These are phyloP conservation scores for Bombus impatiens DNA, from an alignment of 1,140 invertebrate genomes.

Conservation along the genomic window DNA sequence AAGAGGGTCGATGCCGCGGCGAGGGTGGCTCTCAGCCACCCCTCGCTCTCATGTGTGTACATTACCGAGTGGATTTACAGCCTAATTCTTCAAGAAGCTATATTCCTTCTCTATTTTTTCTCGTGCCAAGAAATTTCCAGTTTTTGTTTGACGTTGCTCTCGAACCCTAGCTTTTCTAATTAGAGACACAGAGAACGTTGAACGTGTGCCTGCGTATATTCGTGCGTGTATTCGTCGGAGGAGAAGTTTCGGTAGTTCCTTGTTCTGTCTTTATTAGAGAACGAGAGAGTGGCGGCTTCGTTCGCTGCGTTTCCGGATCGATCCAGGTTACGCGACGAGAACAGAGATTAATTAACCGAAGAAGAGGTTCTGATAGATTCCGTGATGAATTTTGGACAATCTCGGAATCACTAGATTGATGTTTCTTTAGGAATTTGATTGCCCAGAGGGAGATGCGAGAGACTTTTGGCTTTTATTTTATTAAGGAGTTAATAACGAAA, in stretches of 20 bases:
- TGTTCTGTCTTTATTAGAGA: constrained; percentile 34
- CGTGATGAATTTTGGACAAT: neutral
- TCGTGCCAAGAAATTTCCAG: neutral
- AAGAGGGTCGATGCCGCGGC: constrained; percentile 68
- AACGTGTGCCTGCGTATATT: neutral
- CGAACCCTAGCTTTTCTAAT: constrained; percentile 51
- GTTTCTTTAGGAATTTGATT: neutral
- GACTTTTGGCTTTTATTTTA: no score
- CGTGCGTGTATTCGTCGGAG: neutral
- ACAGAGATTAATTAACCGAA: constrained; percentile 28
- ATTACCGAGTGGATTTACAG: constrained; percentile 69
- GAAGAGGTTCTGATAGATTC: constrained; percentile 14
- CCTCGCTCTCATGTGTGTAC: constrained; percentile 70
- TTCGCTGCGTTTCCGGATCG: constrained; percentile 27
- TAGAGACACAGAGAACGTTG: constrained; percentile 1
- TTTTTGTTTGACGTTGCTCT: neutral
- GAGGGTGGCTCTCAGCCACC: constrained; percentile 65
- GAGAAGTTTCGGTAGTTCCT: constrained; percentile 24
- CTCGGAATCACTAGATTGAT: neutral
- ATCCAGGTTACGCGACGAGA: neutral
- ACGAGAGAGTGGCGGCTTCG: neutral
- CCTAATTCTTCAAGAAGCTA: constrained; percentile 64
- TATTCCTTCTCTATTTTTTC: neutral
- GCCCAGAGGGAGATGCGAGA: no score
- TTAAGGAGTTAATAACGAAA: no score